Evolutionary conservation across 1,140 invertebrate genomes (phyloP), one percentile per base, ranked within the genome.

Genomic region (Temnothorax nylanderi): DNA sequence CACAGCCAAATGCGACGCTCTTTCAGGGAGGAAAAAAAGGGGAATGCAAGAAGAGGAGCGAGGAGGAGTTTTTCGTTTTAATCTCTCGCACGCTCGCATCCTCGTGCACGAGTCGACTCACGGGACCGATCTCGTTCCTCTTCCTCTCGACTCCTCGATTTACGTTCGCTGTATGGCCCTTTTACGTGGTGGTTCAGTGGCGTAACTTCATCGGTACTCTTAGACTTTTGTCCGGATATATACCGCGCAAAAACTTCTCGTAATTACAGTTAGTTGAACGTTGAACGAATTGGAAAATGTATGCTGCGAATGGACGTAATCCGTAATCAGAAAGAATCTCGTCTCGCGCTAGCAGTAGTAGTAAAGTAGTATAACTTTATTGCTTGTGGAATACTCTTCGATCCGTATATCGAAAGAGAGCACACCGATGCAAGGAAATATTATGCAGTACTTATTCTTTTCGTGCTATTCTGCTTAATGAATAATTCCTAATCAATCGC

Each of bases 11-110:
- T 6, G 71, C 77, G 82, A 90, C 72, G 84, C 60, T 80, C 87
- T 90, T 90, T 90, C 90, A 91, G 62, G 60, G 37, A 75, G 64
- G 82, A 32, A 47, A 34, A 74, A 54, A 44, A 10, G 13, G 7
- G 44, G 37, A 5, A 18, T 16, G 37, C 58, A 76, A 54, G 51
- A 49, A 47, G 67, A 51, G 51, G 47, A 26, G 51, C 7, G 47
- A 13, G 37, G 47, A 13, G n/a, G 65, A 58, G 51, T 90, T 91
- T 91, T 91, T 91, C 89, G 89, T 90, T 90, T 91, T 91, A 91
- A 91, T 91, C 90, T 91, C 89, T 67, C 58, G 87, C 67, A 58
- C 62, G 90, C 49, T 86, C 87, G 90, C 74, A 76, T 58, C 77
- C 89, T 90, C 90, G 90, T 88, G 90, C 71, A 67, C 82, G 77